Base-by-base conservation (phyloP, 2,113 vertebrate genomes). In the Antigone vipio region DNA sequence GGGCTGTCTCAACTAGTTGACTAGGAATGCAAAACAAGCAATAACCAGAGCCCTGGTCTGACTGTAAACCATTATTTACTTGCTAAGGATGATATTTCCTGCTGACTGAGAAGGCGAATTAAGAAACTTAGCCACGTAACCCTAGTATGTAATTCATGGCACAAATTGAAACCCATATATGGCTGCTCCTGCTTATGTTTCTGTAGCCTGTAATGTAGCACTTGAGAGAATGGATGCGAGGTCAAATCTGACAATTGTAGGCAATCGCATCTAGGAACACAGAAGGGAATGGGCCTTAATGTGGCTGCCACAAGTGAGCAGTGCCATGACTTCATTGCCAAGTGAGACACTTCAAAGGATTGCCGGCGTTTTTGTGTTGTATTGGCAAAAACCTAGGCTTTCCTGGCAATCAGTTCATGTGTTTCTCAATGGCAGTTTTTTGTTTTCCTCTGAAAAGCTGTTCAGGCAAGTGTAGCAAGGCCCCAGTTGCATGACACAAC, bases 51-150 rank as follows among this genome's bases (percentile, higher is more conserved):
- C 35, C 30, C 45, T 52, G 49, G 27, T 93, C 84, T 96, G 94
- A 85, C 66, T 85, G 53, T 85, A 85, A 94, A 95, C 84, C 87
- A 96, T 96, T 94, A 89, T 96, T 96, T 96, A 94, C 93, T 93
- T 96, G 84, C 58, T 94, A 96, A 89, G 84, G 94, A 82, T 91
- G 69, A 88, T 75, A 85, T 82, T 91, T 94, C 84, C 81, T 94
- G 91, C 86, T 92, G 80, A 87, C 89, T 92, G 89, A 81, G 69
- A 45, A 80, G 38, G 21, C 0, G 0, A 81, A 59, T 87, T 72
- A 85, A 68, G 77, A 85, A 94, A 76, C 27, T 42, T 63, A 79
- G 40, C 87, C 62, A 64, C 2, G 1, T 89, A 94, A 88, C 50
- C 7, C 32, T 42, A 30, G 56, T 7, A 49, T 56, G 44, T 64